A percentile compares a stretch with the other conserved stretches of the same genome.
phyloP scores from a whole-genome alignment of 2,797 vertebrate species.

The Amblyraja radiata region DNA sequence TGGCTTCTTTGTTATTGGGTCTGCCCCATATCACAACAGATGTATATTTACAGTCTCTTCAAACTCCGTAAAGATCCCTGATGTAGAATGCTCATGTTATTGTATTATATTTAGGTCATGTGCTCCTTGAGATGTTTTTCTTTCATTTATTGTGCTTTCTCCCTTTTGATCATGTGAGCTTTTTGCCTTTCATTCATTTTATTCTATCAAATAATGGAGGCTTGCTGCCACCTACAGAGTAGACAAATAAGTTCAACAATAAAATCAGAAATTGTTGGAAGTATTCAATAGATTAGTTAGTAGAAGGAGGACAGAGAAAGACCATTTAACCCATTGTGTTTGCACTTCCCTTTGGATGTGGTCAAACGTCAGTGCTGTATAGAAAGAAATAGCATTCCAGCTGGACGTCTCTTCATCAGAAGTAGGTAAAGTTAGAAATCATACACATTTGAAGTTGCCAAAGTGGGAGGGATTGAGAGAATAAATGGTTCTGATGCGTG shows the following conservation, averaged over 20 bases:
- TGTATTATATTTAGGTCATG: neutral
- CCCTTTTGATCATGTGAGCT: neutral
- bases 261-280: too few relatives aligned
- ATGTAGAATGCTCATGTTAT: neutral
- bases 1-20: neutral
- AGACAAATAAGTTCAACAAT: neutral
- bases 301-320: too few relatives aligned
- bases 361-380: too few relatives aligned
- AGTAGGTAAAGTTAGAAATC: too few relatives aligned
- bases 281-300: too few relatives aligned
- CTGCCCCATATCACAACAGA: neutral
- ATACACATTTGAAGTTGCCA: too few relatives aligned
- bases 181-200: neutral
- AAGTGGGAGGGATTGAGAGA: too few relatives aligned
- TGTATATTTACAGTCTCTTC: neutral
- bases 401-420: too few relatives aligned
- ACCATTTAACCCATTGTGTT: too few relatives aligned
- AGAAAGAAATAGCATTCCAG: too few relatives aligned
- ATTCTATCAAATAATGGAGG: neutral
- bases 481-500: too few relatives aligned
- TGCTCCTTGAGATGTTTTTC: neutral
- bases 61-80: neutral
- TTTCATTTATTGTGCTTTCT: neutral
- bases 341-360: too few relatives aligned
- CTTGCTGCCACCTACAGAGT: slow-evolving; percentile 3